Percentiles rank a stretch among this genome's conserved stretches.
Conservation (phyloP, 2,888 invertebrate genomes). For the Dysmachus trigonus region DNA sequence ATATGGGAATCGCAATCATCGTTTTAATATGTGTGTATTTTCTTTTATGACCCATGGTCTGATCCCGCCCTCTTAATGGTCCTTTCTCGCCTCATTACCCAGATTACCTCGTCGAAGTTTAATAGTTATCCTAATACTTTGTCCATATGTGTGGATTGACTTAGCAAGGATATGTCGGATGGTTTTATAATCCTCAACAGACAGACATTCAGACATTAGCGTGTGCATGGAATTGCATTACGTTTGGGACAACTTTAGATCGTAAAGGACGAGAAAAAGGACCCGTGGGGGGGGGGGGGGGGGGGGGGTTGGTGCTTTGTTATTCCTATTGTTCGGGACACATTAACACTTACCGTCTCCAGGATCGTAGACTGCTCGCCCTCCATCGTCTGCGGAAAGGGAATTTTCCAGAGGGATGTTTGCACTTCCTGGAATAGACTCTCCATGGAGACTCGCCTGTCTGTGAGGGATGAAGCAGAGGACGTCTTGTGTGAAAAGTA, state of each 20-base stretch:
- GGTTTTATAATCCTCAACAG: not conserved
- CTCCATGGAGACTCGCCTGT: conserved; percentile 25
- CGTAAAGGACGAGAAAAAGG: not conserved
- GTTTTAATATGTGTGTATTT: not conserved
- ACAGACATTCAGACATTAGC: not conserved
- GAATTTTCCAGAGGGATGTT: not conserved
- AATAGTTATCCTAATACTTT: not conserved
- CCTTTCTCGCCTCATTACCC: not conserved
- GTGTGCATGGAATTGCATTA: not conserved
- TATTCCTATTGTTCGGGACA: not conserved
- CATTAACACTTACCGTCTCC: conserved; percentile 61
- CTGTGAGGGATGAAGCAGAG: conserved; percentile 27
- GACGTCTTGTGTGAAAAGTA: conserved; percentile 48
- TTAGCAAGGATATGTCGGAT: not conserved
- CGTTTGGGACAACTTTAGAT: not conserved
- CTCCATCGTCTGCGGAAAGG: conserved; percentile 51
- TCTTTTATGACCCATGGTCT: not conserved
- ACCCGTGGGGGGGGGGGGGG: too few relatives aligned
- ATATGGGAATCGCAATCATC: not conserved
- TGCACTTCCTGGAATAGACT: conserved; percentile 37
- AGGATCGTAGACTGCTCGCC: conserved; percentile 61
- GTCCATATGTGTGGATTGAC: not conserved
- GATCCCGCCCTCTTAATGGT: not conserved
- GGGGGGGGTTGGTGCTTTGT: too few relatives aligned
- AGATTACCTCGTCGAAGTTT: not conserved